Evolutionary conservation across 1,140 invertebrate species (phyloP), one percentile per base, ranked within the genome.

Genomic region (Bombus waltoni): DNA sequence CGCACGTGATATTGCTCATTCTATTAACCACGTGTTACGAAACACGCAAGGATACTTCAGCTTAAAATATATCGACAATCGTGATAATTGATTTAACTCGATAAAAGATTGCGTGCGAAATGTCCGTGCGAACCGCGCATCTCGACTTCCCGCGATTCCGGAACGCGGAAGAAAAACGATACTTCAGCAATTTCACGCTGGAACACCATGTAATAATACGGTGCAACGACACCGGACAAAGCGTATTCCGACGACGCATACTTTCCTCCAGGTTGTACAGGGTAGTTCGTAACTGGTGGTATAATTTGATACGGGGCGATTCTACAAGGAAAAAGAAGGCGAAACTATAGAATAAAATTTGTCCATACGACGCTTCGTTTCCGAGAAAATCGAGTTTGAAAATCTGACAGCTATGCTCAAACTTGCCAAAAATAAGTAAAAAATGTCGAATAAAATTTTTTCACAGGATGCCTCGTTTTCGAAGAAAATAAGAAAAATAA

Each of bases 111-210:
- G 47, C 40, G 70, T 47, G 47, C 25, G 57, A 47, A 15, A 38
- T 25, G 25, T 35, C n/a, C 65, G 72, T 87, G 86, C 59, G 82
- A 88, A 88, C 70, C 44, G 42, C 38, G 68, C 84, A 65, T 35
- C 38, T 47, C 22, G 40, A 88, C 85, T 81, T 88, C 78, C 38
- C 11, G 73, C 11, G 42, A 73, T 32, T 1, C 0, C 47, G 9
- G 40, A 65, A 79, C 59, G 6, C 77, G 77, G 77, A 79, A 79
- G 77, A 47, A 76, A 76, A 62, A 76, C 32, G 47, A 28, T 35
- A 28, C 11, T 38, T 8, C 10, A 1, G 18, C 18, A 40, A 65
- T 65, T 65, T 65, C 38, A 28, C 2, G 42, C 22, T 28, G 32
- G 8, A 44, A 68, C 42, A 25, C 65, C 5, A 11, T 18, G 11